Evolutionary conservation across 2,797 vertebrate species (phyloP).

Genomic region (Simalia tracyae): DNA sequence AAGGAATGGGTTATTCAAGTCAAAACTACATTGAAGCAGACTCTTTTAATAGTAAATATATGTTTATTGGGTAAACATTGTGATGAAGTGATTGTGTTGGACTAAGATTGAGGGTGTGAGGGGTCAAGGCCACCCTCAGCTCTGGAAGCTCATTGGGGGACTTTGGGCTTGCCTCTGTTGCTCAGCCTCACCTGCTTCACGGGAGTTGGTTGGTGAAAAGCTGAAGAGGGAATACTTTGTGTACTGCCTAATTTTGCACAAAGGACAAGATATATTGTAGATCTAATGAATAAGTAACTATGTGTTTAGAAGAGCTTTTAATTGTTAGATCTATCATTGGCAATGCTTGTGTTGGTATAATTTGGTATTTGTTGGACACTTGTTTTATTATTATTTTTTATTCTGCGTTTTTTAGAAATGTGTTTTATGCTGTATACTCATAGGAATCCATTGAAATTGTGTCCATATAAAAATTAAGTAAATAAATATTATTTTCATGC

Average conservation of each 20-base stretch:
- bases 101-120: no score
- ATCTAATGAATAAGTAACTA: not conserved
- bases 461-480: not conserved
- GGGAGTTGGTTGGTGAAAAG: no score
- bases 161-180: no score
- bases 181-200: not conserved
- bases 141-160: not conserved
- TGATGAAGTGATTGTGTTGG: no score
- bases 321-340: not conserved
- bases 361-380: not conserved
- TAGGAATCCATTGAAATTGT: not conserved
- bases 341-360: not conserved
- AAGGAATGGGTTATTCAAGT: not conserved
- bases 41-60: not conserved
- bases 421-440: not conserved
- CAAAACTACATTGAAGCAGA: fast-evolving
- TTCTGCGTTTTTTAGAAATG: not conserved
- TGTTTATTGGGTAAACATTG: no score
- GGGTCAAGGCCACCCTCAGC: no score
- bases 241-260: not conserved
- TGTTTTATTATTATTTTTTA: not conserved
- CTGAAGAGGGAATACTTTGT: not conserved
- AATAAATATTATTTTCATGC: not conserved
- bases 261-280: no score
- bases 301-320: not conserved